A percentile compares a stretch with the other conserved stretches of the same genome.
Conservation (phyloP, 2,113 vertebrate genomes). For the Geococcyx californianus region DNA sequence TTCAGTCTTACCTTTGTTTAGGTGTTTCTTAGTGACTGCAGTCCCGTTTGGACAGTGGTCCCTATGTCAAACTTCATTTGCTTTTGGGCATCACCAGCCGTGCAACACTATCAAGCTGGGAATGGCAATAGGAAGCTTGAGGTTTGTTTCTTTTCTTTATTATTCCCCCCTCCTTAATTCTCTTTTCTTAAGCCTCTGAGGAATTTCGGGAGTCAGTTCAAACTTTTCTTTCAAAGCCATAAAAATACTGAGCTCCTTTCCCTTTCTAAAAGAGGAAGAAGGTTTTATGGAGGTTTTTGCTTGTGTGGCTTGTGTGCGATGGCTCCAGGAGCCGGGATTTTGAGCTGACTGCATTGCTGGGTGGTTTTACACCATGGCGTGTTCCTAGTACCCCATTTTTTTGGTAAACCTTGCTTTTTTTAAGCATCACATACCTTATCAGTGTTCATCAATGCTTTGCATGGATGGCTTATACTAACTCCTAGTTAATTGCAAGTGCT, state of each 20-base stretch:
- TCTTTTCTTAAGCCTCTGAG: conserved; percentile 36
- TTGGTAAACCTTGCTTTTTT: not conserved
- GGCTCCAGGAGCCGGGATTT: not conserved
- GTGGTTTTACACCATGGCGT: not conserved
- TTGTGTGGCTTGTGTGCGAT: not conserved
- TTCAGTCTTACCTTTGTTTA: not conserved
- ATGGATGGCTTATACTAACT: not conserved
- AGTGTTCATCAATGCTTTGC: not conserved
- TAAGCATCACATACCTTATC: not conserved
- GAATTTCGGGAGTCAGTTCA: conserved; percentile 51
- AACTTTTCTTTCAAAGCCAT: conserved; percentile 27
- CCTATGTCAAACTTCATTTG: not conserved
- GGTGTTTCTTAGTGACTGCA: not conserved
- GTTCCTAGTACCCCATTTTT: not conserved
- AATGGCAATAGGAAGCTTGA: not conserved
- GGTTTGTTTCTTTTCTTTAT: not conserved
- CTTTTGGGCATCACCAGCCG: not conserved
- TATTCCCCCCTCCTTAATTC: not conserved
- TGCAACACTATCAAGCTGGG: not conserved
- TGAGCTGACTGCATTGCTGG: not conserved
- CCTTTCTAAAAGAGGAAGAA: not conserved
- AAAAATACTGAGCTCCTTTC: conserved; percentile 11
- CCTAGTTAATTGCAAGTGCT: not conserved
- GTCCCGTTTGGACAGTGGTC: not conserved
- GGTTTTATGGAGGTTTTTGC: conserved; percentile 21